A percentile compares a stretch with the other conserved stretches of the same genome.
These are phyloP conservation scores for Chrysolina oricalcia DNA, from an alignment of 2,888 invertebrate genomes.

Conservation along the genomic window DNA sequence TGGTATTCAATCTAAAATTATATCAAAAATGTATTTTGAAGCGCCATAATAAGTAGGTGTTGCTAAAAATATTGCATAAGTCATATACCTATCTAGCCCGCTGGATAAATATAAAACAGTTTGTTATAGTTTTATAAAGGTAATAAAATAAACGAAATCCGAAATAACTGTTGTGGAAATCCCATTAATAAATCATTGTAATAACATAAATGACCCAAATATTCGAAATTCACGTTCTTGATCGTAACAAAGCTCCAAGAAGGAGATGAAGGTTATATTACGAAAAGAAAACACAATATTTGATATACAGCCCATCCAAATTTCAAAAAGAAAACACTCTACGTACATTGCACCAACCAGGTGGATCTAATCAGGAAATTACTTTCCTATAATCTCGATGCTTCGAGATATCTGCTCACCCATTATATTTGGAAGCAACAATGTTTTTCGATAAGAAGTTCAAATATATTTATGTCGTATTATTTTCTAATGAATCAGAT, in stretches of 20 bases:
- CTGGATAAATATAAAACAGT: slow-evolving; percentile 30
- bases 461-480: too few species aligned
- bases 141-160: slow-evolving; percentile 29
- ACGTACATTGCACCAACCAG: too few species aligned
- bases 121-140: slow-evolving; percentile 30
- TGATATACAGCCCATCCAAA: neutral
- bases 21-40: slow-evolving; percentile 37
- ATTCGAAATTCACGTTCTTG: slow-evolving; percentile 9
- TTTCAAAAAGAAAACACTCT: neutral
- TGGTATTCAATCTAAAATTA: slow-evolving; percentile 35
- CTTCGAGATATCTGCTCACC: too few species aligned
- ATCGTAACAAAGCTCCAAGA: neutral
- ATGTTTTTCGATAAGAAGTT: too few species aligned
- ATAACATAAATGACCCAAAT: slow-evolving; percentile 42
- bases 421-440: too few species aligned
- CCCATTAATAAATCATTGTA: slow-evolving; percentile 39
- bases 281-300: neutral
- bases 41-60: slow-evolving; percentile 20
- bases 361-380: too few species aligned
- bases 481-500: too few species aligned
- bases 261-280: neutral
- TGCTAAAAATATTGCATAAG: slow-evolving; percentile 33
- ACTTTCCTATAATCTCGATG: too few species aligned
- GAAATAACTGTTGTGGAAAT: slow-evolving; percentile 38
- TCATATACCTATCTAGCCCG: slow-evolving; percentile 27